Evolutionary conservation across 2,797 vertebrate species (phyloP).

Genomic region (Siniperca undulata): DNA sequence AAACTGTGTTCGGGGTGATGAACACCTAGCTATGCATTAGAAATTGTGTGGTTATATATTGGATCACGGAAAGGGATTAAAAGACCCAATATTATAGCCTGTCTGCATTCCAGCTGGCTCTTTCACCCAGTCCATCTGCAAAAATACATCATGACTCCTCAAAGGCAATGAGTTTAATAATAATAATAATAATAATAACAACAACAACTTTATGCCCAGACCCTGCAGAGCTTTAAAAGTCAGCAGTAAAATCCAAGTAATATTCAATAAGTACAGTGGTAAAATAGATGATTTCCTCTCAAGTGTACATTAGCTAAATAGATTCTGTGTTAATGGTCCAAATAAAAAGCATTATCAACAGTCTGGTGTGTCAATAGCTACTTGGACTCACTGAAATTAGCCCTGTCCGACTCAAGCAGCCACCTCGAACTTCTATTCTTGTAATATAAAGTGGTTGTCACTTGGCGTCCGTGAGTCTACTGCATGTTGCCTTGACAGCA

Average conservation of each 20-base stretch:
- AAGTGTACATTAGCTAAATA: conserved; percentile 35
- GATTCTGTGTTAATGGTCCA: conserved; percentile 55
- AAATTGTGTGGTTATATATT: conserved; percentile 53
- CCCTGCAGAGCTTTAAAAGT: no score
- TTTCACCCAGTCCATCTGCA: conserved; percentile 5
- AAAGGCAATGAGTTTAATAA: conserved; percentile 42
- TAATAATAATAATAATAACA: no score
- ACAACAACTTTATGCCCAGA: no score
- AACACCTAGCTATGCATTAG: conserved; percentile 70
- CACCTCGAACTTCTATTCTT: conserved; percentile 24
- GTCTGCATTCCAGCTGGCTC: conserved; percentile 14
- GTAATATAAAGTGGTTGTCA: conserved; percentile 66
- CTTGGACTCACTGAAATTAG: conserved; percentile 20
- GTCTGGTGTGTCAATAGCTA: conserved; percentile 29
- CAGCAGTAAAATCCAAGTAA: no score
- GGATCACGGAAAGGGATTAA: conserved; percentile 43
- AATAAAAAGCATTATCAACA: conserved; percentile 53
- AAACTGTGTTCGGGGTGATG: conserved; percentile 73
- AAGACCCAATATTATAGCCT: conserved; percentile 16
- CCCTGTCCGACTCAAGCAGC: conserved; percentile 6
- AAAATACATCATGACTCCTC: conserved; percentile 27
- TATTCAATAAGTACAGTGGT: neutral
- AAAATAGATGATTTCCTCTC: conserved; percentile 44
- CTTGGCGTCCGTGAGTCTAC: conserved; percentile 48
- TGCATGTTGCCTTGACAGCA: conserved; percentile 72